These are phyloP conservation scores for Xiphophorus maculatus DNA, from an alignment of 2,113 vertebrate species.

Conservation along the genomic window DNA sequence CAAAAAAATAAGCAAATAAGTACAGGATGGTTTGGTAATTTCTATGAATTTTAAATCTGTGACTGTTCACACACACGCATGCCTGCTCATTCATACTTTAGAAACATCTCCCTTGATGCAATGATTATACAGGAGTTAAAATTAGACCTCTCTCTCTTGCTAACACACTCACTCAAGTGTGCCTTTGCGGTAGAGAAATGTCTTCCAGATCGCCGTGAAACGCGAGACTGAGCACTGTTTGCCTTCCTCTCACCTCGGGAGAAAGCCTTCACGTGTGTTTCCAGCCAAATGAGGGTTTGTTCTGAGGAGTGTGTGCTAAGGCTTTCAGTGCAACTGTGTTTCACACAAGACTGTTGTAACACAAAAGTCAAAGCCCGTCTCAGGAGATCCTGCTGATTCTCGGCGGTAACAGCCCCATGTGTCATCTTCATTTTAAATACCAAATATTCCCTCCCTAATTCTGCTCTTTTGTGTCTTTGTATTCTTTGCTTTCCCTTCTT, in stretches of 20 bases:
- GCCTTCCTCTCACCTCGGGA: constrained; percentile 39
- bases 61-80: neutral
- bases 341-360: constrained; percentile 51
- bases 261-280: constrained; percentile 42
- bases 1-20: constrained; percentile 66
- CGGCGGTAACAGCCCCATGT: constrained; percentile 59
- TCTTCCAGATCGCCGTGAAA: constrained; percentile 51
- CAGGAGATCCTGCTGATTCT: constrained; percentile 43
- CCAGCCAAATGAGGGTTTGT: constrained; percentile 40
- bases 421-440: constrained; percentile 66
- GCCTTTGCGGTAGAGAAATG: constrained; percentile 40
- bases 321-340: constrained; percentile 18
- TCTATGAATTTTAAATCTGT: constrained; percentile 72
- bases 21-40: constrained; percentile 55
- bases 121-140: constrained; percentile 35
- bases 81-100: constrained; percentile 6
- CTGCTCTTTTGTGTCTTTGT: constrained; percentile 46
- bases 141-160: constrained; percentile 32
- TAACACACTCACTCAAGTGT: constrained; percentile 9
- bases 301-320: constrained; percentile 10
- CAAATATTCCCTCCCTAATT: constrained; percentile 50
- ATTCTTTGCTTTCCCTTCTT: constrained; percentile 18
- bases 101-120: constrained; percentile 27
- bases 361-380: constrained; percentile 56
- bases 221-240: constrained; percentile 47